Evolutionary conservation across 2,113 vertebrate genomes (phyloP), one percentile per base, ranked within the genome.

Genomic region (Grus americana): DNA sequence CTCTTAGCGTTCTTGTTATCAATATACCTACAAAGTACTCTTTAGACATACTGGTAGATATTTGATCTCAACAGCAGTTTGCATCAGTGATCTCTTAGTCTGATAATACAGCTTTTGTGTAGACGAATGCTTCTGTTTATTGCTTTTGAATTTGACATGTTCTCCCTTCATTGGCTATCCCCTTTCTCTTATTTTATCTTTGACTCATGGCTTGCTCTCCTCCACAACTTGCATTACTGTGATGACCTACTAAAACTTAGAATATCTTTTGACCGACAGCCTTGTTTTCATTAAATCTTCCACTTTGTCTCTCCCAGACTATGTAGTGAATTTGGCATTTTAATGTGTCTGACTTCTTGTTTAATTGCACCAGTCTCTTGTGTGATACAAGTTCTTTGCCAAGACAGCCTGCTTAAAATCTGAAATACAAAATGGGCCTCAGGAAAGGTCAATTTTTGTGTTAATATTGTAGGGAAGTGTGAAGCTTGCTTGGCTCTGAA

Each of bases 401-500:
- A 62, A 81, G 58, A 58, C 40, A 78, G 44, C 15, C 47, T 90
- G 49, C 46, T 87, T 95, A 82, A 74, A 96, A 90, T 67, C 11
- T 40, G 70, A 90, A 89, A 87, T 59, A 71, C 40, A 68, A 70
- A 90, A 58, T 47, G 30, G 78, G 32, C 57, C 38, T 79, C 49
- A 20, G 57, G 52, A 92, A 88, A 82, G 54, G 78, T 89, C 79
- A 61, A 12, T 81, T 91, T 91, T 85, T 66, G 26, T 79, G 63
- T 83, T 90, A 92, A 66, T 92, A 52, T 15, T 94, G 44, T 58
- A 71, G 58, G 67, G 70, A 38, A 57, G 4, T 70, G 29, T 92
- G 86, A 88, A 65, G 65, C 62, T 85, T 79, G 23, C 79, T 95
- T 96, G 83, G 88, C 83, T 81, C 72, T 86, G 83, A 90, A 92